These are phyloP conservation scores for Pitta sordida DNA, from an alignment of 2,113 vertebrate genomes.

Conservation along the genomic window DNA sequence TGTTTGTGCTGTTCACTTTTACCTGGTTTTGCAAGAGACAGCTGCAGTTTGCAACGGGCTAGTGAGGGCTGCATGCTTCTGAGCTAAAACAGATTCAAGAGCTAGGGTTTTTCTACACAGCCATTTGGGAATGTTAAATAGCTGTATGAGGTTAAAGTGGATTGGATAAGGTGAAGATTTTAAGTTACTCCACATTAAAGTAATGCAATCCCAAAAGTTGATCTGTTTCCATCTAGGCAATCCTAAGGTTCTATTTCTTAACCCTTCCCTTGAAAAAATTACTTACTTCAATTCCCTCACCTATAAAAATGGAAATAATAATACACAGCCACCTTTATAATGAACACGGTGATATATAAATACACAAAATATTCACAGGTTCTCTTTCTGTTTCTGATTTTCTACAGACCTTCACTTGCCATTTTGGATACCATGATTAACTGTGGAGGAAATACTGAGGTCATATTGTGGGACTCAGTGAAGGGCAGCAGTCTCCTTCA, in stretches of 20 bases:
- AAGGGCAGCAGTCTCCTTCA: not conserved
- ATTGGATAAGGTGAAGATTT: not conserved
- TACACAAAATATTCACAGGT: not conserved
- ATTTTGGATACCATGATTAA: not conserved
- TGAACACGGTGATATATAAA: not conserved
- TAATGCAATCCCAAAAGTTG: not conserved
- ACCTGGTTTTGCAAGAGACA: not conserved
- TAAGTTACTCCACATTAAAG: not conserved
- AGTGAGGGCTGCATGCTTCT: not conserved
- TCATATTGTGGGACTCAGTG: rapidly evolving
- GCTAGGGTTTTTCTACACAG: not conserved
- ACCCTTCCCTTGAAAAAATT: not conserved
- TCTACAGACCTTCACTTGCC: not conserved
- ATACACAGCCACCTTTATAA: not conserved
- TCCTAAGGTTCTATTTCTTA: not conserved
- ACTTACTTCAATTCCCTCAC: not conserved
- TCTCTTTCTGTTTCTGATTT: not conserved
- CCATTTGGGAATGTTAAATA: not conserved
- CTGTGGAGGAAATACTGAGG: not conserved
- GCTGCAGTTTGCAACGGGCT: not conserved
- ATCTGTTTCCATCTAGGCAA: not conserved
- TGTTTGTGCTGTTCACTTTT: not conserved
- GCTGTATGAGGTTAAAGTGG: not conserved
- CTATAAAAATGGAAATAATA: not conserved
- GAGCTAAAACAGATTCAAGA: not conserved